Evolutionary conservation across 2,888 invertebrate species (phyloP).

Genomic region (Clanis bilineata): DNA sequence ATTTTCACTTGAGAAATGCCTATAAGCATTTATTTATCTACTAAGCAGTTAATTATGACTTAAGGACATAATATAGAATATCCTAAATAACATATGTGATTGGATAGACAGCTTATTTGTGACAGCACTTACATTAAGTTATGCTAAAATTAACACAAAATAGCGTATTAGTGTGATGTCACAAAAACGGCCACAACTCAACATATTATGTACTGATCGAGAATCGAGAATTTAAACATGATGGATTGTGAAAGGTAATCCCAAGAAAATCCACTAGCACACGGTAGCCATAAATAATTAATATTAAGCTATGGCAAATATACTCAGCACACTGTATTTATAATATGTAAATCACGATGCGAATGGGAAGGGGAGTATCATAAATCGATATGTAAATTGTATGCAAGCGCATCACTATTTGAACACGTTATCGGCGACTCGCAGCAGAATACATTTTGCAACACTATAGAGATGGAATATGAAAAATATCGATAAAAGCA

Average conservation of each 20-base stretch:
- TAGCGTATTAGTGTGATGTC: too few species aligned
- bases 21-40: too few species aligned
- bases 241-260: not conserved
- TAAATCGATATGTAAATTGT: constrained; percentile 51
- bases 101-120: too few species aligned
- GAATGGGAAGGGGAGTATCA: constrained; percentile 19
- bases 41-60: too few species aligned
- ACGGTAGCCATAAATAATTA: constrained; percentile 1
- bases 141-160: too few species aligned
- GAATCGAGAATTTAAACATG: not conserved
- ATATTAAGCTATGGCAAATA: not conserved
- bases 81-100: too few species aligned
- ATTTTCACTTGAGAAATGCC: too few species aligned
- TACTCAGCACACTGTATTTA: not conserved
- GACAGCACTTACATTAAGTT: too few species aligned
- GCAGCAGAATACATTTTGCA: constrained; percentile 35
- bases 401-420: constrained; percentile 58
- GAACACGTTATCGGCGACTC: constrained; percentile 46
- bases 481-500: not conserved
- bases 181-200: too few species aligned
- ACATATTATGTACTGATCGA: too few species aligned
- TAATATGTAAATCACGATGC: constrained; percentile 1
- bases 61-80: too few species aligned
- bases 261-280: not conserved
- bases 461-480: constrained; percentile 26